phyloP scores from a whole-genome alignment of 2,113 vertebrate genomes.

The Heteronetta atricapilla region DNA sequence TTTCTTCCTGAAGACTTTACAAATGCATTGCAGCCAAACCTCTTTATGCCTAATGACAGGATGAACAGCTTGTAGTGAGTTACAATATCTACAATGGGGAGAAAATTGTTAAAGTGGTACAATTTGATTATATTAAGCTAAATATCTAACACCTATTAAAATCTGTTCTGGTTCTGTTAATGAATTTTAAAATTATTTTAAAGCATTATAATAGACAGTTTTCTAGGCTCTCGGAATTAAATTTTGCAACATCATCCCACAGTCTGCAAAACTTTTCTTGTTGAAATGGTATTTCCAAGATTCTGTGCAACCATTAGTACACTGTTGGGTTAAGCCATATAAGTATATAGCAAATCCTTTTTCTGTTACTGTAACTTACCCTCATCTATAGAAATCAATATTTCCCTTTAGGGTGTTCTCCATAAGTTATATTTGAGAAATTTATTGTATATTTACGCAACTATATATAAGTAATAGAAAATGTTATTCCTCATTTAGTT shows the following conservation, averaged over 20 bases:
- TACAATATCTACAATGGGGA: neutral
- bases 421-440: neutral
- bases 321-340: neutral
- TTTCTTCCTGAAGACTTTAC: neutral
- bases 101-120: neutral
- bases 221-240: neutral
- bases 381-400: neutral
- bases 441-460: neutral
- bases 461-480: neutral
- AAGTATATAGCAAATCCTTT: rapidly evolving
- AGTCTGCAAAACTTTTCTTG: neutral
- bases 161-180: slow-evolving; percentile 34
- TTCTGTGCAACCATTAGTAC: neutral
- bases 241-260: neutral
- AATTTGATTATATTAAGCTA: slow-evolving; percentile 27
- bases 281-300: neutral
- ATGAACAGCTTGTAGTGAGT: neutral
- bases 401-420: neutral
- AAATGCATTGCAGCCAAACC: neutral
- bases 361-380: neutral
- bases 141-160: slow-evolving; percentile 38
- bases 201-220: neutral
- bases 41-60: slow-evolving; percentile 13
- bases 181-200: slow-evolving; percentile 51
- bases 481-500: neutral